These are phyloP conservation scores for Apeltes quadracus DNA, from an alignment of 2,113 vertebrate genomes.

Conservation along the genomic window DNA sequence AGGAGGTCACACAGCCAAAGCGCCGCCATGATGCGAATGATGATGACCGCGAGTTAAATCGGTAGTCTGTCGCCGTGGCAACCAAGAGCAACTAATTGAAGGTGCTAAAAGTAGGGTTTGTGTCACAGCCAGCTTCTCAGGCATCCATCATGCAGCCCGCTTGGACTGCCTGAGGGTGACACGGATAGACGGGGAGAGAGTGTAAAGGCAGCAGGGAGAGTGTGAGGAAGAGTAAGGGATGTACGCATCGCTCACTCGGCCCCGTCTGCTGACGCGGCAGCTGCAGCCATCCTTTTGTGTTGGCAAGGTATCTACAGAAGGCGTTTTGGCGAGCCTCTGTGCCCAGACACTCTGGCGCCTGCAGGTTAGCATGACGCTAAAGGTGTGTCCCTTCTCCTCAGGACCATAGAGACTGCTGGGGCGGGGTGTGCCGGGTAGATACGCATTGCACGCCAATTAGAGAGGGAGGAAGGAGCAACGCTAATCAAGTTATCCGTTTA, in stretches of 20 bases:
- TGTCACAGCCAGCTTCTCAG: constrained; percentile 25
- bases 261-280: constrained; percentile 60
- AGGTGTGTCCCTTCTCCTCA: not conserved
- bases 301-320: constrained; percentile 40
- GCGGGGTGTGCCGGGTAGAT: not conserved
- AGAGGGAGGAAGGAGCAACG: not conserved
- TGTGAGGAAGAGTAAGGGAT: constrained; percentile 15
- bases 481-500: constrained; percentile 33
- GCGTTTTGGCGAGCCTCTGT: constrained; percentile 34
- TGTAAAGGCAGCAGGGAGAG: not conserved
- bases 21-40: constrained; percentile 13
- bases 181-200: constrained; percentile 37
- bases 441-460: constrained; percentile 2
- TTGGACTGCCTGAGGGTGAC: constrained; percentile 29
- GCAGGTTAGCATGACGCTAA: not conserved
- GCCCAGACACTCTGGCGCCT: constrained; percentile 2
- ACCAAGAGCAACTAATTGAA: constrained; percentile 36
- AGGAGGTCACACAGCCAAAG: constrained; percentile 23
- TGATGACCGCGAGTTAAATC: constrained; percentile 3
- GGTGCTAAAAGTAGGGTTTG: constrained; percentile 2
- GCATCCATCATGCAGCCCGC: constrained; percentile 38
- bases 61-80: constrained; percentile 43
- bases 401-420: not conserved
- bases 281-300: constrained; percentile 42
- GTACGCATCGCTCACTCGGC: constrained; percentile 50